phyloP scores from a whole-genome alignment of 2,113 vertebrate species.

The Cricetomys ansorgei region DNA sequence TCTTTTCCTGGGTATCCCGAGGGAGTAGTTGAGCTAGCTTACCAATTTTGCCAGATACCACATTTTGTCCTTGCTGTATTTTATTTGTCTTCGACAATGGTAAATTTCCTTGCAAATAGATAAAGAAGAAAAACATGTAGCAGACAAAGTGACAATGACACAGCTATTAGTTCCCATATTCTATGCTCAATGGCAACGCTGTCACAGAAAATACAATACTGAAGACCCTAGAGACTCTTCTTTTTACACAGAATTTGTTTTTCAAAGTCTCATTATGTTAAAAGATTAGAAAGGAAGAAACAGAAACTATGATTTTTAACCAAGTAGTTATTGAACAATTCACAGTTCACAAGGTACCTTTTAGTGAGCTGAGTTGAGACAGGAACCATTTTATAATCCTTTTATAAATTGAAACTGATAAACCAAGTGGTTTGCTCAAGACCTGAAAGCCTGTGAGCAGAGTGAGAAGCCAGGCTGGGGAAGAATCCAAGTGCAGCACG shows the following conservation, averaged over 20 bases:
- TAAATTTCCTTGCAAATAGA: constrained; percentile 90
- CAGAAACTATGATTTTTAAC: background rate
- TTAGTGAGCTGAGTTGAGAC: background rate
- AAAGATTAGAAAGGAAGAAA: constrained; percentile 53
- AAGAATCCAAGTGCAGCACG: background rate
- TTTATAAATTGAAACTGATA: background rate
- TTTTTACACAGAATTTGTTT: background rate
- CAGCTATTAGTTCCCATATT: background rate
- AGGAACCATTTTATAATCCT: background rate
- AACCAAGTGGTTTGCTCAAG: background rate
- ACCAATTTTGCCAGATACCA: constrained; percentile 99
- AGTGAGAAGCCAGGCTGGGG: background rate
- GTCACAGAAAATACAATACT: background rate
- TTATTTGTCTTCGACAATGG: constrained; percentile 95
- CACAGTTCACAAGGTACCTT: background rate
- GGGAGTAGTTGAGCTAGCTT: constrained; percentile 75
- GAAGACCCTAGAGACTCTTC: background rate
- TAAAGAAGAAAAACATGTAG: background rate
- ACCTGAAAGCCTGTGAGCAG: background rate
- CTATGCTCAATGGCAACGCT: background rate
- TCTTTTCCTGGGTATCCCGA: background rate
- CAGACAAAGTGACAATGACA: constrained; percentile 17
- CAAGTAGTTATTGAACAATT: background rate
- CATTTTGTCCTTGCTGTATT: constrained; percentile 99
- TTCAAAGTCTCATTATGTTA: background rate